Conservation (phyloP, 1,140 invertebrate species). For the Andricus grossulariae region DNA sequence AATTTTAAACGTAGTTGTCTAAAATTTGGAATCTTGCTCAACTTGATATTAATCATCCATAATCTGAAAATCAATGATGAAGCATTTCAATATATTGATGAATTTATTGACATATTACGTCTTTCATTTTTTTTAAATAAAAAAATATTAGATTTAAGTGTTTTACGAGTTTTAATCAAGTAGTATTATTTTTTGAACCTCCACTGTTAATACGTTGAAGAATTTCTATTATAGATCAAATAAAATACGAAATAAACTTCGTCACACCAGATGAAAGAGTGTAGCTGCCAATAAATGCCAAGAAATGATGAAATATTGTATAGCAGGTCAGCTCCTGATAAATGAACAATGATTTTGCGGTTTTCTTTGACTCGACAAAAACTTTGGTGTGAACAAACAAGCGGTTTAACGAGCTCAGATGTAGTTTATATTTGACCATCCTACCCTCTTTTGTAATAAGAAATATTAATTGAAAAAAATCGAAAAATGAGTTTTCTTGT, state of each 20-base stretch:
- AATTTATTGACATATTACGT: neutral
- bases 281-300: conserved; percentile 10
- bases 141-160: no score
- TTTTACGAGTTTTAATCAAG: no score
- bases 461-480: no score
- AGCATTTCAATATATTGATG: no score
- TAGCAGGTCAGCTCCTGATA: conserved; percentile 21
- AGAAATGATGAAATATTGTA: conserved; percentile 21
- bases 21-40: no score
- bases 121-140: no score
- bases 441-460: neutral
- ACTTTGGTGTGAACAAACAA: neutral
- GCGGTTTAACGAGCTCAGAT: neutral
- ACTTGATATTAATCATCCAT: no score
- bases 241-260: neutral
- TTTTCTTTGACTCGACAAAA: conserved; percentile 13
- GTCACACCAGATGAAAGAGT: neutral
- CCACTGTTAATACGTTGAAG: no score
- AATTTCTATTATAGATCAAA: neutral
- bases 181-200: no score
- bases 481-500: no score
- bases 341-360: conserved; percentile 25
- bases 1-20: no score
- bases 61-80: no score
- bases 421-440: neutral